A percentile compares a stretch with the other conserved stretches of the same genome.
These are phyloP conservation scores for Brachypterus glaber DNA, from an alignment of 2,888 invertebrate species.

Conservation along the genomic window DNA sequence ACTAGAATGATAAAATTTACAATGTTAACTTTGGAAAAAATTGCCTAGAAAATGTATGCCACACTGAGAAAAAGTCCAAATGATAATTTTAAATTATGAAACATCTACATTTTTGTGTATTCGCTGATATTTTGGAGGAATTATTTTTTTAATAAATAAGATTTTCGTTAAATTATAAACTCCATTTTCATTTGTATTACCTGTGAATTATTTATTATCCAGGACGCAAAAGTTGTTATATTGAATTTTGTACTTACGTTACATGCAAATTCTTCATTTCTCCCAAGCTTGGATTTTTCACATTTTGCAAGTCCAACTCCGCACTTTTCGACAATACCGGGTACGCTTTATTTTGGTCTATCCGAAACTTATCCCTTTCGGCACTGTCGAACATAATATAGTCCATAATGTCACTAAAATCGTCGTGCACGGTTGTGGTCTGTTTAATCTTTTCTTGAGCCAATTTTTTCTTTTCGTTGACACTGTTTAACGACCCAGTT, in stretches of 20 bases:
- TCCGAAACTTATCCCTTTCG: slow-evolving; percentile 42
- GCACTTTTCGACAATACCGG: slow-evolving; percentile 42
- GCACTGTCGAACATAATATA: slow-evolving; percentile 45
- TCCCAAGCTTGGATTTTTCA: slow-evolving; percentile 57
- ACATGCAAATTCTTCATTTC: slow-evolving; percentile 50
- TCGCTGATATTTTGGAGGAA: too few species aligned
- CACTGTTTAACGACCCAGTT: slow-evolving; percentile 16
- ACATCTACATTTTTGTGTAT: too few species aligned
- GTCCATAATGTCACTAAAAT: slow-evolving; percentile 52
- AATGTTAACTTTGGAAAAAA: too few species aligned
- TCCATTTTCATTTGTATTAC: too few species aligned
- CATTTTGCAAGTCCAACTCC: slow-evolving; percentile 46
- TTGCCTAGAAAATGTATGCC: too few species aligned
- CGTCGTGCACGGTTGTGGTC: slow-evolving; percentile 39
- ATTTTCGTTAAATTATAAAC: too few species aligned
- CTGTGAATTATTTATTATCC: background rate
- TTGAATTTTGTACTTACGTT: slow-evolving; percentile 35
- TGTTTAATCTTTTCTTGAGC: slow-evolving; percentile 23
- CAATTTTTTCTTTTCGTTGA: slow-evolving; percentile 15
- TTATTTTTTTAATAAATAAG: too few species aligned
- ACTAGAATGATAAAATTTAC: too few species aligned
- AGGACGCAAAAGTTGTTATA: background rate
- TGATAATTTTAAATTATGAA: too few species aligned
- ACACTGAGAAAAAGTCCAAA: too few species aligned
- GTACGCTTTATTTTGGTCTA: slow-evolving; percentile 45